Conservation (phyloP, 2,888 invertebrate species). For the Dasypogon diadema region DNA sequence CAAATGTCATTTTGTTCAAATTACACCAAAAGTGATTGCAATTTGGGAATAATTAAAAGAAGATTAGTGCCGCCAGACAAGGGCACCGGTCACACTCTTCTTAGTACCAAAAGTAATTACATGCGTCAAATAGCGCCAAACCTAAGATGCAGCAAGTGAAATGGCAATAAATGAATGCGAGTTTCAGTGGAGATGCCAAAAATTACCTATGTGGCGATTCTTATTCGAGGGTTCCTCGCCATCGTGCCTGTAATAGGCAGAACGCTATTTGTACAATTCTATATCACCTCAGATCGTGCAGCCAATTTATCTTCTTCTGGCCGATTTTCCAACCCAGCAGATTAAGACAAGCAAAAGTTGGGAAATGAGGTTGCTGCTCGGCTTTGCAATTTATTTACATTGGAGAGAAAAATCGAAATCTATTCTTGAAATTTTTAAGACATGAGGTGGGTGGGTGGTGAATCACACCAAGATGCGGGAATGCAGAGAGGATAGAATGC, state of each 20-base stretch:
- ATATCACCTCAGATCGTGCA: neutral
- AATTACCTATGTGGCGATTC: neutral
- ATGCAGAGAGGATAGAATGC: too few relatives aligned
- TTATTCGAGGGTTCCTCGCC: neutral
- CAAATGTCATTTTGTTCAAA: too few relatives aligned
- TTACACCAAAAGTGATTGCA: too few relatives aligned
- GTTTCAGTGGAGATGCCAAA: neutral
- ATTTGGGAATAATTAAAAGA: neutral
- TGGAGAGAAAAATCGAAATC: constrained; percentile 21
- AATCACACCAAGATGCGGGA: too few relatives aligned
- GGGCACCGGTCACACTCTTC: neutral
- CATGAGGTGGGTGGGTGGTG: neutral
- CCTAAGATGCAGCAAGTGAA: neutral
- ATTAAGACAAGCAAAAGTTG: neutral
- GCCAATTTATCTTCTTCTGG: constrained; percentile 1
- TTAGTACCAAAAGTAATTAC: neutral
- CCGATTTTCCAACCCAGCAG: constrained; percentile 5
- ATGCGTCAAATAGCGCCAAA: neutral
- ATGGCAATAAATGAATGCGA: neutral
- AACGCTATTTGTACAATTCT: neutral
- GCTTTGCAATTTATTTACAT: constrained; percentile 23
- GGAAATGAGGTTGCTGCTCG: constrained; percentile 38
- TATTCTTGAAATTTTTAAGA: constrained; percentile 14
- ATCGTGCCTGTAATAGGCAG: neutral
- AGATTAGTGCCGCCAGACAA: neutral